These are phyloP conservation scores for Xerus rutilus DNA, from an alignment of 2,797 vertebrate genomes.

Conservation along the genomic window DNA sequence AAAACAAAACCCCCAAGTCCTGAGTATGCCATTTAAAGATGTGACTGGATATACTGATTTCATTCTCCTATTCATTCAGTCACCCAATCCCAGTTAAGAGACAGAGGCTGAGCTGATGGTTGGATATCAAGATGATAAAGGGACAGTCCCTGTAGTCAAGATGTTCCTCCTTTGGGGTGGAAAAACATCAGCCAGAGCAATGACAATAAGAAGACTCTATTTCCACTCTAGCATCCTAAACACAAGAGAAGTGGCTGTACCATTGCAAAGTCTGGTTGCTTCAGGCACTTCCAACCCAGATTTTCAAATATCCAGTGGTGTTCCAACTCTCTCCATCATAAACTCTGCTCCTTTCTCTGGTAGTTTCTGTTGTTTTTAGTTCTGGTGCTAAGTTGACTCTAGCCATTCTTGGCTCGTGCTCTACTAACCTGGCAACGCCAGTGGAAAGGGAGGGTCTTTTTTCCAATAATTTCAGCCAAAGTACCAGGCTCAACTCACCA, in stretches of 20 bases:
- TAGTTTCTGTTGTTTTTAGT: slow-evolving; percentile 11
- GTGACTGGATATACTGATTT: background rate
- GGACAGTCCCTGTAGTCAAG: background rate
- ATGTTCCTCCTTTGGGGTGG: background rate
- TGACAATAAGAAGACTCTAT: background rate
- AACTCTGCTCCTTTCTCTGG: background rate
- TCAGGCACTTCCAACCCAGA: background rate
- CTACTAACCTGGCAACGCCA: background rate
- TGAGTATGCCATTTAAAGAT: background rate
- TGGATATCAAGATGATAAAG: background rate
- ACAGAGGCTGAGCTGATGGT: background rate
- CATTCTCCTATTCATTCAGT: background rate
- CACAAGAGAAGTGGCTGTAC: background rate
- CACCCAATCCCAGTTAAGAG: background rate
- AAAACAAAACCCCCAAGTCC: slow-evolving; percentile 13
- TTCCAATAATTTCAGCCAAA: background rate
- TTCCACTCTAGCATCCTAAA: background rate
- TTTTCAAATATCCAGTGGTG: slow-evolving; percentile 23
- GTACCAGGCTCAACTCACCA: background rate
- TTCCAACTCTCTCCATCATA: background rate
- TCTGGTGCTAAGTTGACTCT: background rate
- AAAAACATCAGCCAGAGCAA: background rate
- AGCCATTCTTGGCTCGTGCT: background rate
- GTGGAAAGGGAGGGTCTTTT: background rate
- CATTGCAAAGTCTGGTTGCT: background rate